Evolutionary conservation across 2,888 invertebrate genomes (phyloP), one percentile per base, ranked within the genome.

Genomic region (Deilephila porcellus): DNA sequence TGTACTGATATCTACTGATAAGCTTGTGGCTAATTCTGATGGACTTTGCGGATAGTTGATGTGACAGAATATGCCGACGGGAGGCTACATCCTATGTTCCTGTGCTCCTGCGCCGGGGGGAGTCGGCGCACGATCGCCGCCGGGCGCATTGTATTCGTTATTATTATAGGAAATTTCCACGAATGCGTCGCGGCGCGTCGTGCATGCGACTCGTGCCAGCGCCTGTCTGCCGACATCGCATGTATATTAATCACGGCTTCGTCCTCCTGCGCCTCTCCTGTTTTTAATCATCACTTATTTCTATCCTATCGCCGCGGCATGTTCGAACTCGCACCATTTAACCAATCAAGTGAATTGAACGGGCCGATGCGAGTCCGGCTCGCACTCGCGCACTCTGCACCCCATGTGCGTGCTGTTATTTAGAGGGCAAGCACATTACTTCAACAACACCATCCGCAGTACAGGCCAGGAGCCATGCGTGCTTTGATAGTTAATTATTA

Each of bases 241-340:
- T 64, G 64, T 64, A 20, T 64, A 64, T 20, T 64, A 64, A 64
- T 64, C 64, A 64, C 37, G 11, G 20, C 64, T 64, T 37, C 64
- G n/a, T 37, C 64, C 64, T 64, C 37, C 37, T 60, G 25, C 25
- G 56, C 56, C n/a, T 17, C 56, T 56, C 56, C 56, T n/a, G 56
- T 56, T n/a, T 56, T 56, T n/a, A 56, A 56, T 56, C 53, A 19
- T 53, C 56, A 56, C 17, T 56, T 56, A 56, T 56, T 56, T n/a
- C n/a, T 7, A 56, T 56, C n/a, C 5, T n/a, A n/a, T n/a, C 19
- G n/a, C 19, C 56, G 25, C 29, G 8, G 60, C 20, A 20, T 59
- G 59, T 20, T 20, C 59, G 20, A 20, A 14, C 14, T 29, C 25
- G 14, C 60, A 29, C 25, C 60, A 60, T 60, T 59, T 60, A 29